Conservation (phyloP, 2,797 vertebrate genomes). For the Ptychadena robeensis region DNA sequence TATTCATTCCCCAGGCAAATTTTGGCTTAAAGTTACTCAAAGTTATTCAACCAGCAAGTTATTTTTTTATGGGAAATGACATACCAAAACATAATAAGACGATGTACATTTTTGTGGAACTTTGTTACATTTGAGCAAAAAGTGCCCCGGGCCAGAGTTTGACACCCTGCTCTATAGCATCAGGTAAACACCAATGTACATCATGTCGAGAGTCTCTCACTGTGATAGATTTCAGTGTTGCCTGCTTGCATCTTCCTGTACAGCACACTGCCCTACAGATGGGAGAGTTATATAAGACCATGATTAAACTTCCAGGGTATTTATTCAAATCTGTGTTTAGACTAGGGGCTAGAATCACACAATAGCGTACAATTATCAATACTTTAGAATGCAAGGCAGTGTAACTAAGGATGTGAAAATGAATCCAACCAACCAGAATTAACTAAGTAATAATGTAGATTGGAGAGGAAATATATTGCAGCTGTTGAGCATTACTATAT, state of each 20-base stretch:
- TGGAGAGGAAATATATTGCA: neutral
- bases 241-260: neutral
- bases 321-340: constrained; percentile 1
- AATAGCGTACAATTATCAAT: constrained; percentile 16
- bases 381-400: constrained; percentile 1
- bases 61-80: no score
- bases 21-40: no score
- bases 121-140: no score
- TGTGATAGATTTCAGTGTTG: neutral
- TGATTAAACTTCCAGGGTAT: neutral
- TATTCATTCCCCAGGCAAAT: no score
- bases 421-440: constrained; percentile 8
- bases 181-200: neutral
- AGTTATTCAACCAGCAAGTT: no score
- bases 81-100: no score
- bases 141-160: no score
- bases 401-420: constrained; percentile 24
- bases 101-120: no score
- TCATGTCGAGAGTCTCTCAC: no score
- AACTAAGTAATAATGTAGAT: neutral
- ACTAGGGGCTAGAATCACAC: neutral
- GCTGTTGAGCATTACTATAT: neutral
- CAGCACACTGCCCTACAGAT: neutral
- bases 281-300: neutral
- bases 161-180: no score